Percentiles rank a stretch among this genome's conserved stretches.
Evolutionary conservation across 1,140 invertebrate genomes (phyloP).

Genomic region (Polypedilum pembai): DNA sequence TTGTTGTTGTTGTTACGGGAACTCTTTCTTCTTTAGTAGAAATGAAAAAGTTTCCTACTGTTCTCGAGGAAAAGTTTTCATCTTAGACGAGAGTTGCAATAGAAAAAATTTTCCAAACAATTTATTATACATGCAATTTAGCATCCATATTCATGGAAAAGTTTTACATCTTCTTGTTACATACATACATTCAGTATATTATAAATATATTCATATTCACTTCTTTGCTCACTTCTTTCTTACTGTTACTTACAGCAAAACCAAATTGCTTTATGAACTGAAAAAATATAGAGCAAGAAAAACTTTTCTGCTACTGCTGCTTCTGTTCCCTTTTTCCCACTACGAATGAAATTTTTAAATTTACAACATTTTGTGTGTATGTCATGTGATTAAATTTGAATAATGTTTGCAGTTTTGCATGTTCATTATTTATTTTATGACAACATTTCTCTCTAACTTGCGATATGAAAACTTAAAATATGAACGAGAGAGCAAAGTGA

Average conservation of each 20-base stretch:
- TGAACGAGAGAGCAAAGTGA: too few species aligned
- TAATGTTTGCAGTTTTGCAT: too few species aligned
- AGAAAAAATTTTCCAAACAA: constrained; percentile 14
- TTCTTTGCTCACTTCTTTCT: background rate
- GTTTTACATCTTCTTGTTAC: constrained; percentile 18
- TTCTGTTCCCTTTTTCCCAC: background rate
- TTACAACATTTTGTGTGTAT: background rate
- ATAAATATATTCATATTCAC: too few species aligned
- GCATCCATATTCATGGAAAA: constrained; percentile 12
- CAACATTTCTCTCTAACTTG: too few species aligned
- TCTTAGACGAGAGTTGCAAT: constrained; percentile 1
- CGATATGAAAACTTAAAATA: too few species aligned
- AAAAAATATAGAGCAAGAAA: background rate
- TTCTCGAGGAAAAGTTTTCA: background rate
- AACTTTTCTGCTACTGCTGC: background rate
- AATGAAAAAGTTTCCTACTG: background rate
- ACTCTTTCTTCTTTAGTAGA: too few species aligned
- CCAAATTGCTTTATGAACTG: constrained; percentile 6
- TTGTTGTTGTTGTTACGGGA: too few species aligned
- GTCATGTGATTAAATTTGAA: background rate
- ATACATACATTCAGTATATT: too few species aligned
- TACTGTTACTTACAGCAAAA: background rate
- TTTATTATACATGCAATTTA: constrained; percentile 20
- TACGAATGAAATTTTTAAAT: background rate
- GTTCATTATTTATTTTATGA: too few species aligned